phyloP scores from a whole-genome alignment of 2,797 vertebrate species.

The Acanthornis magna region DNA sequence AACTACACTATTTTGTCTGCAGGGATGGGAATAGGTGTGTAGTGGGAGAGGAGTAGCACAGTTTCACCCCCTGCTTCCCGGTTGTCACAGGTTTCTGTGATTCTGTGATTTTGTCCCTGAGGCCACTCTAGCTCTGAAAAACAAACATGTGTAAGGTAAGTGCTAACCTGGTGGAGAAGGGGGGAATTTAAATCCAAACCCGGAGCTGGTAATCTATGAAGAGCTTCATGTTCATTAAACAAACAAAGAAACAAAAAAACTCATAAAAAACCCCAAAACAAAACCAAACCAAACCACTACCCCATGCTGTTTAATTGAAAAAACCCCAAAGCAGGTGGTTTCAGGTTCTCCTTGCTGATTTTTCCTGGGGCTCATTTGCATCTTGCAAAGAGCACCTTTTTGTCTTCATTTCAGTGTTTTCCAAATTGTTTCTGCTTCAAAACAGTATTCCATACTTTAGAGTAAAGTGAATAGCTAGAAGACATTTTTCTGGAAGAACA shows the following conservation, averaged over 20 bases:
- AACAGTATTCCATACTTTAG: neutral
- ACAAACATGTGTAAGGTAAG: neutral
- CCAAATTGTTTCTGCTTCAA: neutral
- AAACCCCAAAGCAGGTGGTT: neutral
- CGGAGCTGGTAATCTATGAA: neutral
- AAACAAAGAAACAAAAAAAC: neutral
- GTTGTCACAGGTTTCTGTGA: neutral
- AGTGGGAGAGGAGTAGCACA: neutral
- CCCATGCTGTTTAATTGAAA: neutral
- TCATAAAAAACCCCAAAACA: too few relatives aligned
- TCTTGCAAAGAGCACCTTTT: neutral
- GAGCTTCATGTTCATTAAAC: neutral
- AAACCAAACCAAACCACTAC: neutral
- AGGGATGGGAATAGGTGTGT: neutral
- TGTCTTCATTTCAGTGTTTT: neutral
- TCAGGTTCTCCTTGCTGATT: neutral
- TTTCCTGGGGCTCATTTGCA: neutral
- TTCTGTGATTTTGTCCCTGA: neutral
- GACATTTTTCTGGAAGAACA: neutral
- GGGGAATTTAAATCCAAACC: neutral
- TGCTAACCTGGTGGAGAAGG: neutral
- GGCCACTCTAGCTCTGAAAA: neutral
- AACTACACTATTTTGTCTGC: neutral
- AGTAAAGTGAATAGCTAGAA: neutral
- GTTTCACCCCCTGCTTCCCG: neutral